Evolutionary conservation across 2,888 invertebrate species (phyloP).

Genomic region (Nomada ferruginata): DNA sequence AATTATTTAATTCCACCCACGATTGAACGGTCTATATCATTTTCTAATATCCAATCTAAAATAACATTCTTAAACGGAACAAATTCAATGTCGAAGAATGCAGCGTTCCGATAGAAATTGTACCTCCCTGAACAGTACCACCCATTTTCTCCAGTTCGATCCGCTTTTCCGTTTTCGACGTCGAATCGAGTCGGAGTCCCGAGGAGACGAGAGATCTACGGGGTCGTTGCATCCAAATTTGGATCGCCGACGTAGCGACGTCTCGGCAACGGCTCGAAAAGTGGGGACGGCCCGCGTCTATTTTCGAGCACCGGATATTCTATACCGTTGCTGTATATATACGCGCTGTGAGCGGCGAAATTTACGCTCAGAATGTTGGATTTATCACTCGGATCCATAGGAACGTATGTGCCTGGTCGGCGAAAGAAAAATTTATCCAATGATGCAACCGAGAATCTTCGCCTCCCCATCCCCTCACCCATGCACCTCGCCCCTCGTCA

Average conservation of each 20-base stretch:
- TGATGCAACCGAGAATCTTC: conserved; percentile 33
- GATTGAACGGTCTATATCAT: no score
- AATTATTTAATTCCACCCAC: no score
- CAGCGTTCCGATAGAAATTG: no score
- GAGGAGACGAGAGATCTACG: conserved; percentile 74
- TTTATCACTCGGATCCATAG: conserved; percentile 46
- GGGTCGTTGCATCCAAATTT: conserved; percentile 86
- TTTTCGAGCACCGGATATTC: conserved; percentile 82
- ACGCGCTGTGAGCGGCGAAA: conserved; percentile 32
- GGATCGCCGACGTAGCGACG: conserved; percentile 84
- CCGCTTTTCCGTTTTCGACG: conserved; percentile 43
- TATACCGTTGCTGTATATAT: conserved; percentile 68
- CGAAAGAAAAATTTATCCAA: conserved; percentile 21
- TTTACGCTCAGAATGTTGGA: conserved; percentile 42
- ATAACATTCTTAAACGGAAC: no score
- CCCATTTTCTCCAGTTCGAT: neutral
- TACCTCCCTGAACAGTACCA: no score
- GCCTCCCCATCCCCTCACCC: neutral
- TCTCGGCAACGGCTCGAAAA: conserved; percentile 78
- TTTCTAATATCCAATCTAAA: no score
- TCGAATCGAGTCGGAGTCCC: conserved; percentile 44
- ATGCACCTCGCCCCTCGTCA: neutral
- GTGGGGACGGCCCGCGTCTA: conserved; percentile 83
- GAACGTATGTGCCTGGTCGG: conserved; percentile 9
- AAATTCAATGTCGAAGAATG: no score